These are phyloP conservation scores for Siderastrea radians DNA, from an alignment of 92 coral and sea anemone species.

Conservation along the genomic window DNA sequence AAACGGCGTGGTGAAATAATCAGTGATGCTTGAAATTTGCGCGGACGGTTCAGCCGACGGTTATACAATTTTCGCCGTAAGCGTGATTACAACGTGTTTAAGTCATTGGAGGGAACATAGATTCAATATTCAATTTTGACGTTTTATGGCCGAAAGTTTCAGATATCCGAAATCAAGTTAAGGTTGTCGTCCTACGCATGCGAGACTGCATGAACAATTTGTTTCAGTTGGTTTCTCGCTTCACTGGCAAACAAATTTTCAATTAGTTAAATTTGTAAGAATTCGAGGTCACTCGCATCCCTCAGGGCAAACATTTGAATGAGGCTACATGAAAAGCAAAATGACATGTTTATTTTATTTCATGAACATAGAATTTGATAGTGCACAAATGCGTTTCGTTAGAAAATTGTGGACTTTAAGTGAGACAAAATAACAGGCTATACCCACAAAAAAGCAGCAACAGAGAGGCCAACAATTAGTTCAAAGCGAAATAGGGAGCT, in stretches of 20 bases:
- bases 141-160: too few relatives aligned
- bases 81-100: not conserved
- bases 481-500: too few relatives aligned
- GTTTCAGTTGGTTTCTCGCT: not conserved
- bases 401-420: too few relatives aligned
- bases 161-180: too few relatives aligned
- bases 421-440: too few relatives aligned
- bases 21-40: not conserved
- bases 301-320: constrained; percentile 10
- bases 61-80: not conserved
- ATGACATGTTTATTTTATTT: not conserved
- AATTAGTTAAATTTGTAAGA: not conserved
- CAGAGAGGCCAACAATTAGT: too few relatives aligned
- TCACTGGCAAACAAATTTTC: constrained; percentile 1
- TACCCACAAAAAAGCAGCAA: too few relatives aligned
- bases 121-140: too few relatives aligned
- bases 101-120: too few relatives aligned
- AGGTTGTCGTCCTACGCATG: too few relatives aligned
- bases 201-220: not conserved
- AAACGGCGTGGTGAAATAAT: not conserved
- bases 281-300: not conserved
- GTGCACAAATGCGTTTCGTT: not conserved
- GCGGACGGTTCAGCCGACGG: not conserved
- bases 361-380: not conserved
- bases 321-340: not conserved